Base-by-base conservation (phyloP, 2,797 vertebrate species). In the Petrocephalus sullivani region DNA sequence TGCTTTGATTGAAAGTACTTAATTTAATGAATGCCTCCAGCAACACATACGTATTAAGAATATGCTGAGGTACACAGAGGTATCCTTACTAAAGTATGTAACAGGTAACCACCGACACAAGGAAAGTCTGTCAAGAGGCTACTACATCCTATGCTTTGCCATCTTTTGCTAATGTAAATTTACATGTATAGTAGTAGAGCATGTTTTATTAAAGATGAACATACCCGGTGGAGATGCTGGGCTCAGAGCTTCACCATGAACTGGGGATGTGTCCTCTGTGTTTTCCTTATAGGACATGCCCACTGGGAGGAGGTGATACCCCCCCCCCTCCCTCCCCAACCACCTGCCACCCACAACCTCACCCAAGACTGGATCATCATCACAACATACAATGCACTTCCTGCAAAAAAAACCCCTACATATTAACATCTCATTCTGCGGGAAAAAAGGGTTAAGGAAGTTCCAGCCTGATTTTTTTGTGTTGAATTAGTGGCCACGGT, bases 181-280 rank as follows among this genome's bases (percentile, higher is more conserved):
- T 75, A 75, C 14, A n/a, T 0, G 41, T 41, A 46, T 46, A 46
- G 37, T 8, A 78, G 71, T 37, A 78, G 41, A 78, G 5, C 7
- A 41, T 46, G 19, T n/a, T 46, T 41, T 78, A 16, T 78, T 78
- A 46, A 7, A 78, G 14, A 78, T 46, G 71, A 0, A 58, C 91
- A 90, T 93, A 96, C 95, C 95, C 93, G 90, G 0, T 89, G 64
- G 89, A 88, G 92, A 89, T 23, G 51, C 78, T 91, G 83, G 60
- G 57, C 90, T 16, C 86, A 88, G 90, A 82, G 85, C 37, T 64
- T 58, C 88, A 67, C 89, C 86, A 71, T 91, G 53, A 67, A 90
- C 78, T 91, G 89, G 75, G 57, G 84, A 2, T 84, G 88, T 51
- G 37, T 87, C 87, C 54, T 86, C 90, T 82, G 87, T 58, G 51